phyloP scores from a whole-genome alignment of 2,113 vertebrate species.

The Cochlearius cochlearius region DNA sequence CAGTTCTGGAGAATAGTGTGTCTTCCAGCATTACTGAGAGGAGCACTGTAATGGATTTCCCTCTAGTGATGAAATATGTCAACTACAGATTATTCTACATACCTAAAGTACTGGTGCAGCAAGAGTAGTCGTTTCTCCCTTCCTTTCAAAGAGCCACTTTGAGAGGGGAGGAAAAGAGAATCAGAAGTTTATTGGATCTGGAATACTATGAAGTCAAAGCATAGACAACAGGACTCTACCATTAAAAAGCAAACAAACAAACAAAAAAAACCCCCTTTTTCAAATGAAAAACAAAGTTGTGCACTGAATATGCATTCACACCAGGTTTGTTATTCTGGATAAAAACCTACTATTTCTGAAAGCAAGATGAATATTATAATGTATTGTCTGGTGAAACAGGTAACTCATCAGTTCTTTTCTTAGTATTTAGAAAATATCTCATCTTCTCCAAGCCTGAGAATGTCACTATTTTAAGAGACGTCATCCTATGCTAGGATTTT shows the following conservation, averaged over 20 bases:
- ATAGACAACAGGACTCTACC: neutral
- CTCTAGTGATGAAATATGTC: slow-evolving; percentile 37
- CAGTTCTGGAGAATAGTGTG: neutral
- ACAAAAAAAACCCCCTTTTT: neutral
- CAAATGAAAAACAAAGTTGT: neutral
- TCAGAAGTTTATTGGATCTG: neutral
- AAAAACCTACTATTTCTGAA: neutral
- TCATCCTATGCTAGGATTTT: neutral
- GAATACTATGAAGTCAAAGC: neutral
- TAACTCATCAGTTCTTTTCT: neutral
- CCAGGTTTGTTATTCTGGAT: neutral
- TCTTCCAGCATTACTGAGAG: neutral
- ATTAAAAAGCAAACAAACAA: neutral
- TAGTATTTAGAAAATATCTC: neutral
- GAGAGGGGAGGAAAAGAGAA: neutral
- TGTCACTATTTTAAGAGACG: neutral
- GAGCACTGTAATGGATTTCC: slow-evolving; percentile 6
- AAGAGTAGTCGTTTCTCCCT: neutral
- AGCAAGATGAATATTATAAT: neutral
- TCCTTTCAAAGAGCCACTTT: neutral
- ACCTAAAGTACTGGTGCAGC: neutral
- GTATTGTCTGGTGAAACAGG: neutral
- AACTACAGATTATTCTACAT: neutral
- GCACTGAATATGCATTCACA: neutral
- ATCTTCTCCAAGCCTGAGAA: neutral